phyloP scores from a whole-genome alignment of 2,797 vertebrate genomes.

The Acropternis orthonyx region DNA sequence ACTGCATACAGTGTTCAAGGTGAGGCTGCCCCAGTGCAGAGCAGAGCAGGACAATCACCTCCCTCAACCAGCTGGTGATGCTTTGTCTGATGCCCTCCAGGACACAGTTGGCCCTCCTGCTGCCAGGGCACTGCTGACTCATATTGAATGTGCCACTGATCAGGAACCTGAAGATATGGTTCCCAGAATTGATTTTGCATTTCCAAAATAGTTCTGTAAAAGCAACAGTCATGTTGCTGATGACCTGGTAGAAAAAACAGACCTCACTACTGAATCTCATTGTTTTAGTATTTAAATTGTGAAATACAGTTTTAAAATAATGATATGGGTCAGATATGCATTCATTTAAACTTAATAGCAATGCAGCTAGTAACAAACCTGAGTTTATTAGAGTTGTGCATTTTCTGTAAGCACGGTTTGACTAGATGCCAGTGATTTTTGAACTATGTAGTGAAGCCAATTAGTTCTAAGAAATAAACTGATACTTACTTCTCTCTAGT shows the following conservation, averaged over 20 bases:
- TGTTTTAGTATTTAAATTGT: background rate
- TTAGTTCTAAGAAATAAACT: conserved; percentile 69
- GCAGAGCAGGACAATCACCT: background rate
- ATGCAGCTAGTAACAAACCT: conserved; percentile 28
- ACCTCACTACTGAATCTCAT: background rate
- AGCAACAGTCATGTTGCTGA: background rate
- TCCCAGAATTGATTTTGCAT: background rate
- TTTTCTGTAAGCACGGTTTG: conserved; percentile 38
- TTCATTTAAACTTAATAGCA: conserved; percentile 41
- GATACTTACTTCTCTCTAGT: conserved; percentile 61
- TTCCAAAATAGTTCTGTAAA: background rate
- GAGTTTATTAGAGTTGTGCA: background rate
- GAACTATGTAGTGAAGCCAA: conserved; percentile 55
- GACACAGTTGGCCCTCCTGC: background rate
- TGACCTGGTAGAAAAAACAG: background rate
- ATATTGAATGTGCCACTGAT: background rate
- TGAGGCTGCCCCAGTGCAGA: background rate
- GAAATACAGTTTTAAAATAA: background rate
- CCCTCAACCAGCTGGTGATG: background rate
- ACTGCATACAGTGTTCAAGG: background rate
- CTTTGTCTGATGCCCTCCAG: background rate
- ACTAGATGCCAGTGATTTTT: conserved; percentile 57
- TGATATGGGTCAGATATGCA: background rate
- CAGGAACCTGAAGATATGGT: background rate
- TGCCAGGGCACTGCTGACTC: background rate